A percentile compares a stretch with the other conserved stretches of the same genome.
phyloP scores from a whole-genome alignment of 2,888 invertebrate genomes.

The Petrolisthes manimaculis region DNA sequence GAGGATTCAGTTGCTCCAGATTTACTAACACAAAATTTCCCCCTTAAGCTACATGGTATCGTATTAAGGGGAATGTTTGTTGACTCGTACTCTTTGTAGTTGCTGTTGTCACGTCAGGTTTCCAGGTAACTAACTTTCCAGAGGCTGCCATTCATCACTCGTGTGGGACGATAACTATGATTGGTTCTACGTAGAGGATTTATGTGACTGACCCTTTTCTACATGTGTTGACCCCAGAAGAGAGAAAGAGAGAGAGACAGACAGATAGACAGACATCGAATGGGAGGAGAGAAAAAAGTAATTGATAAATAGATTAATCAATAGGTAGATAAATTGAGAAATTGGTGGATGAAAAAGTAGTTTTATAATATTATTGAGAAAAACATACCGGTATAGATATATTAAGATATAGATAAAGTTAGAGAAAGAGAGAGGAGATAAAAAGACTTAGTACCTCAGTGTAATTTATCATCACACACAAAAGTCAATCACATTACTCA shows the following conservation, averaged over 20 bases:
- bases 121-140: no score
- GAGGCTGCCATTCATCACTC: no score
- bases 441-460: neutral
- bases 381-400: neutral
- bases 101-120: no score
- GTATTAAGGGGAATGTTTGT: no score
- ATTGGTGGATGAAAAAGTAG: neutral
- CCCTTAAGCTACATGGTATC: no score
- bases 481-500: neutral
- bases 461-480: neutral
- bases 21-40: no score
- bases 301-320: neutral
- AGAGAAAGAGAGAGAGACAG: conserved; percentile 1
- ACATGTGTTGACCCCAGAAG: no score
- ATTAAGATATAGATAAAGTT: neutral
- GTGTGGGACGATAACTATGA: no score
- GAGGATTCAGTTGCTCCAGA: no score
- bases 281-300: neutral
- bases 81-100: no score
- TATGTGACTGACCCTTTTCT: no score
- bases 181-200: no score
- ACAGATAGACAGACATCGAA: neutral
- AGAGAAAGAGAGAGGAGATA: neutral
- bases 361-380: neutral
- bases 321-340: neutral